A percentile compares a stretch with the other conserved stretches of the same genome.
phyloP scores from a whole-genome alignment of 2,113 vertebrate genomes.

The Sclerurus mexicanus region DNA sequence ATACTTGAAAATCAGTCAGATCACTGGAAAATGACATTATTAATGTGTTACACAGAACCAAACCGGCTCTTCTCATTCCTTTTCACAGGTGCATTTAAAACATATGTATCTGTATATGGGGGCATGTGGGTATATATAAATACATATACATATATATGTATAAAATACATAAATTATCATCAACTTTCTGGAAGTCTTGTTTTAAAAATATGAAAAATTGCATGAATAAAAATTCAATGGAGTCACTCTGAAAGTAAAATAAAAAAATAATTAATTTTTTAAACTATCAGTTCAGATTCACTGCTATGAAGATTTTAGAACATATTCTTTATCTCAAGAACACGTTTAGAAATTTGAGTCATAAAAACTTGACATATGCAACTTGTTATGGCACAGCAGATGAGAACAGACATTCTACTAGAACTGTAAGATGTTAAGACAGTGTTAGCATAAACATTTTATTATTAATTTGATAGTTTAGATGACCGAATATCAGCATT shows the following conservation, averaged over 20 bases:
- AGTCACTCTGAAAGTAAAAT: not conserved
- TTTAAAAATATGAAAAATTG: not conserved
- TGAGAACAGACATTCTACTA: not conserved
- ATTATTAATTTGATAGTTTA: not conserved
- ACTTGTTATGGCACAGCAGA: not conserved
- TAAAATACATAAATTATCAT: not conserved
- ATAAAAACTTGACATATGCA: not conserved
- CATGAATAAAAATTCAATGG: not conserved
- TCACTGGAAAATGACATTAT: not conserved
- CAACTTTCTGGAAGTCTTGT: not conserved
- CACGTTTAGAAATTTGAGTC: not conserved
- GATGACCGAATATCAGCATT: not conserved
- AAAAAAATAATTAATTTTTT: not conserved
- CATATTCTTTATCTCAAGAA: not conserved
- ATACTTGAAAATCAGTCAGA: not conserved
- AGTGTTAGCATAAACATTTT: not conserved
- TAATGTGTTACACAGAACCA: not conserved
- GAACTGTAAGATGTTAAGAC: not conserved
- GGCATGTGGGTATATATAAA: rapidly evolving
- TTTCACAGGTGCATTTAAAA: not conserved
- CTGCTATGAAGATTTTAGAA: not conserved
- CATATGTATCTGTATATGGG: rapidly evolving
- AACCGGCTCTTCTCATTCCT: not conserved
- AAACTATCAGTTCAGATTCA: not conserved
- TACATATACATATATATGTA: no score